Evolutionary conservation across 2,888 invertebrate genomes (phyloP).

Genomic region (Opisthograptis luteolata): DNA sequence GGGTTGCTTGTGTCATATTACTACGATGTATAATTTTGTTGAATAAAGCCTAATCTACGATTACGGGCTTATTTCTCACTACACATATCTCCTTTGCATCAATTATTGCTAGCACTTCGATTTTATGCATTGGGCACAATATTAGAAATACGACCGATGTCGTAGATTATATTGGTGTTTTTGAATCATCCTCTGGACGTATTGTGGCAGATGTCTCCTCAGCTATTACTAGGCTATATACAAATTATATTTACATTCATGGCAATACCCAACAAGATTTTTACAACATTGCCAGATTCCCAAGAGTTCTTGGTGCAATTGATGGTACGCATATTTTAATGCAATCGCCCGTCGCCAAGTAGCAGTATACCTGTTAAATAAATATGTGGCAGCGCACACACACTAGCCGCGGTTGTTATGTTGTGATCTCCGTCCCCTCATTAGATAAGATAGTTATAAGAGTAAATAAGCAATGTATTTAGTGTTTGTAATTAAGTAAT

Average conservation of each 20-base stretch:
- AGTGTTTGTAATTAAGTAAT: too few species aligned
- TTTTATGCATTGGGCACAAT: conserved; percentile 42
- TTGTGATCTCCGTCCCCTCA: too few species aligned
- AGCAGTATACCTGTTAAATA: too few species aligned
- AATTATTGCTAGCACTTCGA: conserved; percentile 35
- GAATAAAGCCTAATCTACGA: too few species aligned
- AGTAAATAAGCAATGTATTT: too few species aligned
- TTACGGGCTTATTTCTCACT: too few species aligned
- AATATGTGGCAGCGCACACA: too few species aligned
- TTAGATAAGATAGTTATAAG: too few species aligned
- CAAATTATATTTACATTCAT: background rate
- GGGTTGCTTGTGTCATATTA: too few species aligned
- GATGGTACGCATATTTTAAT: background rate
- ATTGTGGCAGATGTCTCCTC: conserved; percentile 14
- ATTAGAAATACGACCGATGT: conserved; percentile 38
- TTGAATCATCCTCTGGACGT: conserved; percentile 30
- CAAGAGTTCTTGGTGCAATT: conserved; percentile 11
- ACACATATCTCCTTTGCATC: conserved; percentile 38
- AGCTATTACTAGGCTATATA: conserved; percentile 4
- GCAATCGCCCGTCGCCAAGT: too few species aligned
- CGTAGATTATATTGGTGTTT: conserved; percentile 40
- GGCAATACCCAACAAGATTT: background rate
- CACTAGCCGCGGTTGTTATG: too few species aligned
- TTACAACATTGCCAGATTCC: conserved; percentile 3
- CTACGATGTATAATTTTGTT: too few species aligned